A percentile compares a stretch with the other conserved stretches of the same genome.
Conservation (phyloP, 2,797 vertebrate genomes). For the Tinamus major region DNA sequence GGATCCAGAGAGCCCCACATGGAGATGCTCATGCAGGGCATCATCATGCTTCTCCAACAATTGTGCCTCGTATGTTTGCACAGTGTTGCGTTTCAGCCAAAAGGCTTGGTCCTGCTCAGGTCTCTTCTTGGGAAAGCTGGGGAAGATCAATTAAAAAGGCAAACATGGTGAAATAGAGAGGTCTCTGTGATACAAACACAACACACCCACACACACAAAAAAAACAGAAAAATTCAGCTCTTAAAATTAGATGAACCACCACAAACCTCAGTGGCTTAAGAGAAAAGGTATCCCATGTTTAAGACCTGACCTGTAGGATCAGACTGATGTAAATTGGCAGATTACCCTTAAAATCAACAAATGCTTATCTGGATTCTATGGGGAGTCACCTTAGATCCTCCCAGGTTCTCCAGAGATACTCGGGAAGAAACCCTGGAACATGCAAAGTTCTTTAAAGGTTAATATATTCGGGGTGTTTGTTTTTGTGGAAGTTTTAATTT, state of each 20-base stretch:
- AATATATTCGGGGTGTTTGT: neutral
- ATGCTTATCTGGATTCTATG: neutral
- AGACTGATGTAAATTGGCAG: neutral
- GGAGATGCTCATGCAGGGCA: neutral
- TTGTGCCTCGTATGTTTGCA: neutral
- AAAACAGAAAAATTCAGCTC: neutral
- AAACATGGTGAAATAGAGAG: neutral
- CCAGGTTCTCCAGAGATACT: neutral
- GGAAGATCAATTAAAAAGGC: neutral
- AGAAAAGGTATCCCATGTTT: neutral
- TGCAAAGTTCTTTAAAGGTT: constrained; percentile 36
- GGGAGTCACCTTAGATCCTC: neutral
- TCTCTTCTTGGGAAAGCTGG: neutral
- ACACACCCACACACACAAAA: too few relatives aligned
- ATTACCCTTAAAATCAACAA: constrained; percentile 18
- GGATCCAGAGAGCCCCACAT: neutral
- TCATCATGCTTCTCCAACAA: neutral
- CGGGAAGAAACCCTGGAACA: neutral
- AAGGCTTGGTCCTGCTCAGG: neutral
- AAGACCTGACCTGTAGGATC: neutral
- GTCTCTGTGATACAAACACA: neutral
- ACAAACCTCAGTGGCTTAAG: neutral
- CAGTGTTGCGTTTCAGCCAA: neutral
- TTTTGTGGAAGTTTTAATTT: neutral
- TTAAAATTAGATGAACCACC: neutral